Percentiles rank a stretch among this genome's conserved stretches.
Evolutionary conservation across 2,113 vertebrate genomes (phyloP).

Genomic region (Oncorhynchus mykiss): DNA sequence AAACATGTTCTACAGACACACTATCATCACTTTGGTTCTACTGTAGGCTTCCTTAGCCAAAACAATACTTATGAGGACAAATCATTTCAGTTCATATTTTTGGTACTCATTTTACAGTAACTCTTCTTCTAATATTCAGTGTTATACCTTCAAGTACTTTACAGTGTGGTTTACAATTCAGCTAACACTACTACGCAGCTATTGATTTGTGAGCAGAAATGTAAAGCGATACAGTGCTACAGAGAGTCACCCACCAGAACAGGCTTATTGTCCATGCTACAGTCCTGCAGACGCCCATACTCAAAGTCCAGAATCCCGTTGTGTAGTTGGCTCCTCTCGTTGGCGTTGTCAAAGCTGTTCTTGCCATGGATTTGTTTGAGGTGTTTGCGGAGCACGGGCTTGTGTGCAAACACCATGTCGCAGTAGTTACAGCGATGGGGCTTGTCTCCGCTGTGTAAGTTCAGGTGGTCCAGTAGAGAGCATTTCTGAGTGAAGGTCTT

Average conservation of each 20-base stretch:
- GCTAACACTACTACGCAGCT: not conserved
- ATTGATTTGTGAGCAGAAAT: too few species aligned
- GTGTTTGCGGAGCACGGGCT: conserved; percentile 95
- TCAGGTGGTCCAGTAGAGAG: conserved; percentile 89
- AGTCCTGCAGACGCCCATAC: conserved; percentile 30
- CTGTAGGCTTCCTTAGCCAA: not conserved
- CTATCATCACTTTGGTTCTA: not conserved
- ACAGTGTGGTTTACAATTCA: not conserved
- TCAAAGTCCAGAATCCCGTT: conserved; percentile 86
- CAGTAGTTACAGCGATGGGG: conserved; percentile 99
- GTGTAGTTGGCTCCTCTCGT: conserved; percentile 85
- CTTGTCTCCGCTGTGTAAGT: conserved; percentile 98
- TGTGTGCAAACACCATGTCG: conserved; percentile 98
- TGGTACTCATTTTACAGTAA: conserved; percentile 24
- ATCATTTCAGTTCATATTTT: not conserved
- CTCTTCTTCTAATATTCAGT: conserved; percentile 44
- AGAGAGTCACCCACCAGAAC: conserved; percentile 44
- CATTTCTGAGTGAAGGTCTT: conserved; percentile 99
- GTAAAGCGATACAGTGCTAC: too few species aligned
- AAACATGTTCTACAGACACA: not conserved
- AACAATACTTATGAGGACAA: not conserved
- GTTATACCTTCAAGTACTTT: conserved; percentile 61
- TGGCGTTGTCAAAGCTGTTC: conserved; percentile 98
- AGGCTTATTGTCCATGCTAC: conserved; percentile 1
- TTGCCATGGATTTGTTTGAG: conserved; percentile 98